Evolutionary conservation across 2,888 invertebrate genomes (phyloP).

Genomic region (Clanis bilineata): DNA sequence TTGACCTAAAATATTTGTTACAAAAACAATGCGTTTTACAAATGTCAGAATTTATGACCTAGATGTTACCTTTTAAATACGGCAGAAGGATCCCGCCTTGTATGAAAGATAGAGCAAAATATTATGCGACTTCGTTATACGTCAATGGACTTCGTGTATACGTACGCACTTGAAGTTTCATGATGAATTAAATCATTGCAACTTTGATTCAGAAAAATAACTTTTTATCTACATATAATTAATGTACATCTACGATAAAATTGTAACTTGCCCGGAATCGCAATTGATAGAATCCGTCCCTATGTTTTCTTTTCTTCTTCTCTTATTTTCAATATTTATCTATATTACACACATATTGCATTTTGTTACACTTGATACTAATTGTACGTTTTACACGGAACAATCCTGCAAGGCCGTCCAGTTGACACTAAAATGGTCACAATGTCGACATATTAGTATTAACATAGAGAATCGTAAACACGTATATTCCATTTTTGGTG

Average conservation of each 20-base stretch:
- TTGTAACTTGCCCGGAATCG: too few relatives aligned
- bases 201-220: too few relatives aligned
- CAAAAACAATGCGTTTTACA: not conserved
- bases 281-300: too few relatives aligned
- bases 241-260: too few relatives aligned
- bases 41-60: not conserved
- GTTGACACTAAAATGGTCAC: constrained; percentile 33
- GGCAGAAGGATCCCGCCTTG: not conserved
- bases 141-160: too few relatives aligned
- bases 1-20: constrained; percentile 8
- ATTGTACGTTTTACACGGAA: constrained; percentile 32
- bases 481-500: constrained; percentile 15
- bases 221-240: too few relatives aligned
- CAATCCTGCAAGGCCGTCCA: constrained; percentile 46
- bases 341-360: not conserved
- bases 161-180: too few relatives aligned
- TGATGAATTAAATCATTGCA: too few relatives aligned
- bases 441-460: constrained; percentile 15
- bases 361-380: not conserved
- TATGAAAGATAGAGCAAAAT: not conserved
- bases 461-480: constrained; percentile 14
- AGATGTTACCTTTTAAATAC: not conserved
- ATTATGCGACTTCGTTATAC: not conserved
- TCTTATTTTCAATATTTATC: not conserved
- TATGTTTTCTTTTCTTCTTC: too few relatives aligned